phyloP scores from a whole-genome alignment of 2,797 vertebrate genomes.

The Platalea minor region DNA sequence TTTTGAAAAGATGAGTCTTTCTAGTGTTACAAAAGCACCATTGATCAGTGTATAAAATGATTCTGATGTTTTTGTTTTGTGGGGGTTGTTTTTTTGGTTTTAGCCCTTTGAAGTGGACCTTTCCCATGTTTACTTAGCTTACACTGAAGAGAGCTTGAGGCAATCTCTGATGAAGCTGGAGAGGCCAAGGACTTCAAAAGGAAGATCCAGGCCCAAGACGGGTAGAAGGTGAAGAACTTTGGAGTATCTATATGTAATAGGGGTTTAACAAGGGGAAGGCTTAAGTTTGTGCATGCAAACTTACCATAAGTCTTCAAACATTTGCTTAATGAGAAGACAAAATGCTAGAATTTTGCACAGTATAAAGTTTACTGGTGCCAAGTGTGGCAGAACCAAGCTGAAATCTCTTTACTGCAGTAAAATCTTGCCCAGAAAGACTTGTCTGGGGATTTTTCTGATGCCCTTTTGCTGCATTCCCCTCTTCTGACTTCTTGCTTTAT shows the following conservation, averaged over 20 bases:
- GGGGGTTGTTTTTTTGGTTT: neutral
- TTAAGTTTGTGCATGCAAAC: neutral
- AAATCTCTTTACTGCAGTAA: neutral
- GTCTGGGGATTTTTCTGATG: neutral
- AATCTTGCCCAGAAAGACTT: neutral
- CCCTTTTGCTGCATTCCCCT: neutral
- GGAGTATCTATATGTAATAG: neutral
- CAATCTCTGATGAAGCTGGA: conserved; percentile 97
- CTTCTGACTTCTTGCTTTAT: neutral
- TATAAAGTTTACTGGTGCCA: neutral
- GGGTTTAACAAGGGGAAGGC: conserved; percentile 5
- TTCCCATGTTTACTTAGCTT: conserved; percentile 95
- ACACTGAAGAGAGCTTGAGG: conserved; percentile 96
- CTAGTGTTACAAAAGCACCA: neutral
- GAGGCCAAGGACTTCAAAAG: conserved; percentile 92
- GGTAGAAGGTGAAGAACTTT: conserved; percentile 85
- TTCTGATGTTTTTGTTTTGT: neutral
- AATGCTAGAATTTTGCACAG: neutral
- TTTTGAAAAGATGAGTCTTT: neutral
- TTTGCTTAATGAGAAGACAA: neutral
- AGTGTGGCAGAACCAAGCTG: neutral
- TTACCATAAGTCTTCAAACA: neutral
- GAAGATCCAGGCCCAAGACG: conserved; percentile 91
- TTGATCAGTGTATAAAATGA: neutral
- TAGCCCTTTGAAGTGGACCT: conserved; percentile 98